Base-by-base conservation (phyloP, 2,888 invertebrate species). In the Parasteatoda lunata region DNA sequence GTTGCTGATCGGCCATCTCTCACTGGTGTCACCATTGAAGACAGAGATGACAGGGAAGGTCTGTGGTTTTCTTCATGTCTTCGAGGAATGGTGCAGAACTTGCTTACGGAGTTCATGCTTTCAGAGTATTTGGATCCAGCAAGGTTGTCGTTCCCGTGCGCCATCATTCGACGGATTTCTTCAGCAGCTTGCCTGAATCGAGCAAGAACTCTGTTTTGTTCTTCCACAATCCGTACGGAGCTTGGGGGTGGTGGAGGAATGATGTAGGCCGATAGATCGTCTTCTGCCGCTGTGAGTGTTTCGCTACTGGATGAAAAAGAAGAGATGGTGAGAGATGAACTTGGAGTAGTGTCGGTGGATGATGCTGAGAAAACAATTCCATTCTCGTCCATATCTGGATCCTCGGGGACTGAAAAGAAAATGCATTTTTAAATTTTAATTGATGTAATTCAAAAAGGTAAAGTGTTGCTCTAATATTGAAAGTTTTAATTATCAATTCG, bases 211-310 rank as follows among this genome's bases (percentile, higher is more conserved):
- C 90, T 85, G 70, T 89, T 88, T 65, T 90, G 89, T 69, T 88
- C 86, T 78, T 89, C 84, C 11, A 83, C 81, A 11, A 65, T 77
- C 45, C 88, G 77, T 13, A 87, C 89, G 8, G 89, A 89, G 9
- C 83, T 88, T 5, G 95, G 95, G 0, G 96, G 96, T 5, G 95
- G 95, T 49, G 96, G 95, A 47, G 96, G 96, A 91, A 96, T 96
- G 88, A 96, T 96, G 90, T 95, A 96, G 0, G 96, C 95, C 93
- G 96, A 95, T 75, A 96, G 95, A 92, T 96, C 96, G 92, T 96
- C 96, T 6, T 82, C 88, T 5, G n/a, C 66, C n/a, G 72, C 45
- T 15, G 77, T 30, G 30, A 68, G 45, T 9, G 68, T 7, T 15
- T 68, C 71, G 45, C 45, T 68, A 48, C 30, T 54, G 45, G 59